Evolutionary conservation across 2,113 vertebrate genomes (phyloP).

Genomic region (Callipepla squamata): DNA sequence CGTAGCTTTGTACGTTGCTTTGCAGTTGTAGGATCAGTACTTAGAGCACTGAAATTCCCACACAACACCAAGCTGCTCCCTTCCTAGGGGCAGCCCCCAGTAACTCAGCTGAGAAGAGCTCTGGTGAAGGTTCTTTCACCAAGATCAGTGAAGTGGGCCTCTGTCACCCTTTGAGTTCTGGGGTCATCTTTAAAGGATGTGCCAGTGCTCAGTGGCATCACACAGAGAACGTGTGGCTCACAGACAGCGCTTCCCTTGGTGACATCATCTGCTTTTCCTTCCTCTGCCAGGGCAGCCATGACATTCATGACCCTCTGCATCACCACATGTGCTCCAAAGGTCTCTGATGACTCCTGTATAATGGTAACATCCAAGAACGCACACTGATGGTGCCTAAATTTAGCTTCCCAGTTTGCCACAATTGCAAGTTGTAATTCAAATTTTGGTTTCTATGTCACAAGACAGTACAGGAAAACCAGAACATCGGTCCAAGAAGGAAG

Average conservation of each 20-base stretch:
- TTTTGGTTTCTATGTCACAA: neutral
- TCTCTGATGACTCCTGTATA: neutral
- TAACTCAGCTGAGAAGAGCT: neutral
- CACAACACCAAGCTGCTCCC: neutral
- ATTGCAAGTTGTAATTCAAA: neutral
- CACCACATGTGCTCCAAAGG: neutral
- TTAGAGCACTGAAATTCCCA: neutral
- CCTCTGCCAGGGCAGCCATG: neutral
- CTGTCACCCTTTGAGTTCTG: neutral
- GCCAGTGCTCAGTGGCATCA: neutral
- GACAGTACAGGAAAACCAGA: neutral
- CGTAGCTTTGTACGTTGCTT: neutral
- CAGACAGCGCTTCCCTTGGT: neutral
- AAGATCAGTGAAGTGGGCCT: neutral
- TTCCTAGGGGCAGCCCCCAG: neutral
- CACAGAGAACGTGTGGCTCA: no score
- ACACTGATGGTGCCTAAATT: neutral
- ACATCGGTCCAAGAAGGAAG: neutral
- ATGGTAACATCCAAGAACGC: neutral
- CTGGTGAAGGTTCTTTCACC: neutral
- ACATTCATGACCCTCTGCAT: no score
- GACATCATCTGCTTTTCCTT: neutral
- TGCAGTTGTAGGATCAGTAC: neutral
- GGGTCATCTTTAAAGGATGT: neutral
- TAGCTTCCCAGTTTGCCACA: neutral